Percentiles rank a stretch among this genome's conserved stretches.
These are phyloP conservation scores for Scylla paramamosain DNA, from an alignment of 1,140 invertebrate genomes.

Conservation along the genomic window DNA sequence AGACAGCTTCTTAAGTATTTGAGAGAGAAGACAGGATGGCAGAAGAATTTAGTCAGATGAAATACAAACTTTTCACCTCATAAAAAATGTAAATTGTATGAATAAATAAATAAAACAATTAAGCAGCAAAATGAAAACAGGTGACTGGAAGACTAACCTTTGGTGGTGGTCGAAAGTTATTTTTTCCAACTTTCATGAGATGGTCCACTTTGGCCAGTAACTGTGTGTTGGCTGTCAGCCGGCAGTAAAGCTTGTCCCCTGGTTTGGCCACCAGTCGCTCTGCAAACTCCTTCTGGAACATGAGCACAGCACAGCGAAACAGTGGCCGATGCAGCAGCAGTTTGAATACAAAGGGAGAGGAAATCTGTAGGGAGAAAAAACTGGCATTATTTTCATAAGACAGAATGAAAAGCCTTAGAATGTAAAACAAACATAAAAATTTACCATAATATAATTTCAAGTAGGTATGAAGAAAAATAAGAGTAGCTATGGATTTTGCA, in stretches of 20 bases:
- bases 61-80: no score
- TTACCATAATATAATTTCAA: no score
- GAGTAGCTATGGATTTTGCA: neutral
- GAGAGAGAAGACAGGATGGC: neutral
- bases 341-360: conserved; percentile 98
- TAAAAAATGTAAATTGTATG: neutral
- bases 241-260: conserved; percentile 97
- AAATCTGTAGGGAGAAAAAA: conserved; percentile 86
- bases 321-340: conserved; percentile 92
- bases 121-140: neutral
- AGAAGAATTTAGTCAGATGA: neutral
- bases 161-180: conserved; percentile 98
- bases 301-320: conserved; percentile 95
- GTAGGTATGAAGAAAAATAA: no score
- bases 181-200: conserved; percentile 99
- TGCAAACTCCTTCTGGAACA: conserved; percentile 99
- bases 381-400: conserved; percentile 65
- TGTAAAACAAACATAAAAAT: neutral
- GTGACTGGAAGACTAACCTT: conserved; percentile 83
- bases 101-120: neutral
- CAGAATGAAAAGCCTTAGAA: neutral
- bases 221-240: conserved; percentile 98
- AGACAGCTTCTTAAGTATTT: no score
- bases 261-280: conserved; percentile 97
- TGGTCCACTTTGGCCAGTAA: conserved; percentile 96